phyloP scores from a whole-genome alignment of 2,113 vertebrate genomes.

The Brachypteracias leptosomus region DNA sequence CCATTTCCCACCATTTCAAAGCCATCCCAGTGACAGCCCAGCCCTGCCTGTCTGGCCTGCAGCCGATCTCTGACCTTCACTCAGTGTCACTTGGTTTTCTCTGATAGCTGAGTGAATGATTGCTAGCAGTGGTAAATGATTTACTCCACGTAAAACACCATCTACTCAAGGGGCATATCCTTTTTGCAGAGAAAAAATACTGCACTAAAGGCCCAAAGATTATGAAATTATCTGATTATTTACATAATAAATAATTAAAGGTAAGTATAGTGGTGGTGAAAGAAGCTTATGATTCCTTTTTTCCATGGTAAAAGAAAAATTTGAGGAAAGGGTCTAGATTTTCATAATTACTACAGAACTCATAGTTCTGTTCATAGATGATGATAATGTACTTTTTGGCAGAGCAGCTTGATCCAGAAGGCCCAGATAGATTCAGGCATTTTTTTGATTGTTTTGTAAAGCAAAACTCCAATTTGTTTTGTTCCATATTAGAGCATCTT shows the following conservation, averaged over 20 bases:
- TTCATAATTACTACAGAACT: not conserved
- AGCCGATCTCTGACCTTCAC: not conserved
- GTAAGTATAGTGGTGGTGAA: not conserved
- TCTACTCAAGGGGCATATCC: not conserved
- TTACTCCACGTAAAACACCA: not conserved
- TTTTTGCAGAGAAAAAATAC: not conserved
- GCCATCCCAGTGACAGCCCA: accelerated
- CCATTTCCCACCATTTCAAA: not conserved
- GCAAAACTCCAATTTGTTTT: not conserved
- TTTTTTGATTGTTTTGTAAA: not conserved
- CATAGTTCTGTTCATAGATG: accelerated
- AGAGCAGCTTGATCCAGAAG: not conserved
- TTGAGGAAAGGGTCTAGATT: not conserved
- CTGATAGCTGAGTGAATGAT: slow-evolving; percentile 32
- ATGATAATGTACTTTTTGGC: not conserved
- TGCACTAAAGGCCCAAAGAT: not conserved
- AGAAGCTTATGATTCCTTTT: not conserved
- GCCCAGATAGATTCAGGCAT: not conserved
- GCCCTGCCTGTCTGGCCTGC: not conserved
- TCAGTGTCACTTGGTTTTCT: not conserved
- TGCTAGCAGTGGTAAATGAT: slow-evolving; percentile 35
- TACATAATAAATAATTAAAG: not conserved
- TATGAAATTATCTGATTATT: not conserved
- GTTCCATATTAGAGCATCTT: not conserved
- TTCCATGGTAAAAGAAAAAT: not conserved